Percentiles rank a stretch among this genome's conserved stretches.
These are phyloP conservation scores for Magallana ariakensis DNA, from an alignment of 1,140 invertebrate species.

Conservation along the genomic window DNA sequence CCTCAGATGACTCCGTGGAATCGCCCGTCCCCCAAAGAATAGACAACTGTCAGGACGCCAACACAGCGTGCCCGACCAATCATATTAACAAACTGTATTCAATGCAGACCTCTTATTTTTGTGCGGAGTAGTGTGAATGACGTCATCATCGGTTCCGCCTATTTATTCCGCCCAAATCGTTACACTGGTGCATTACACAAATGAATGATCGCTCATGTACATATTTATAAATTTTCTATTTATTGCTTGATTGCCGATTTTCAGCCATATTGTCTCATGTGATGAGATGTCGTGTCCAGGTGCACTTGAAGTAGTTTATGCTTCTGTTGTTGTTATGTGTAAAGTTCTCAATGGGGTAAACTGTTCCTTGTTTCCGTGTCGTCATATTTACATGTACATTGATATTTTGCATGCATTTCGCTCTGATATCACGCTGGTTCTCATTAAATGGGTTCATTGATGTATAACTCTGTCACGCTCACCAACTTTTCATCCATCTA, in stretches of 20 bases:
- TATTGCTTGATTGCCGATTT: conserved; percentile 4
- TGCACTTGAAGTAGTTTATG: neutral
- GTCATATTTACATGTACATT: neutral
- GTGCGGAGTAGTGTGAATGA: conserved; percentile 25
- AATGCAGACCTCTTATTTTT: conserved; percentile 84
- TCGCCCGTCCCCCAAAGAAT: conserved; percentile 49
- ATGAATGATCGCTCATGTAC: neutral
- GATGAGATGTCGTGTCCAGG: neutral
- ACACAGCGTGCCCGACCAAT: conserved; percentile 81
- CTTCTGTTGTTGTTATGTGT: neutral
- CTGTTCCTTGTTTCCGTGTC: neutral
- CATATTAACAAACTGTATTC: conserved; percentile 98
- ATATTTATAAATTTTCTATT: conserved; percentile 6
- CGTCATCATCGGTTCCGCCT: neutral
- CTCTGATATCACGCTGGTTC: neutral
- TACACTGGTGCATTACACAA: conserved; percentile 26
- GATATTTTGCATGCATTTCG: neutral
- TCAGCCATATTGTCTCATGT: conserved; percentile 27
- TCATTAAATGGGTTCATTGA: conserved; percentile 24
- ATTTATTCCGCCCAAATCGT: conserved; percentile 22
- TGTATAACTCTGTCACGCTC: neutral
- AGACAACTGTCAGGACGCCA: conserved; percentile 38
- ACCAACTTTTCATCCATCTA: neutral
- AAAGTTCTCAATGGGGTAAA: neutral
- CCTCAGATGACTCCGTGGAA: conserved; percentile 54